Conservation (phyloP, 37 sponge, comb jelly and placozoan species). For the Geodia barretti region DNA sequence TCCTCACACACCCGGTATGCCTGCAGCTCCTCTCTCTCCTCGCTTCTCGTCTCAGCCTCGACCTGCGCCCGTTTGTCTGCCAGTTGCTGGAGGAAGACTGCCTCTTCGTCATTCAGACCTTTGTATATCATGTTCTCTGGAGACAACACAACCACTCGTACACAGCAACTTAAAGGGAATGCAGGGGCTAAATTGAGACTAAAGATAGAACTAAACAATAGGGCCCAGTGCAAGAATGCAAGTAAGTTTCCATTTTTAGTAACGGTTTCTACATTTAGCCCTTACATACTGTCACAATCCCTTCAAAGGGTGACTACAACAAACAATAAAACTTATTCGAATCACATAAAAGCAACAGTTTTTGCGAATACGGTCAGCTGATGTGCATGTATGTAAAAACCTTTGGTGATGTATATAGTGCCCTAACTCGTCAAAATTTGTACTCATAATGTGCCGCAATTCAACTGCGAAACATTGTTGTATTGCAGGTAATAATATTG, state of each 20-base stretch:
- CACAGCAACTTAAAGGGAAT: neutral
- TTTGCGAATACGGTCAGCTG: neutral
- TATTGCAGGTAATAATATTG: slow-evolving; percentile 1
- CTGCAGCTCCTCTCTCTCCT: slow-evolving; percentile 58
- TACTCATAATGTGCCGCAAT: neutral
- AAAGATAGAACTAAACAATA: no score
- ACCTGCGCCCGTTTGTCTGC: slow-evolving; percentile 48
- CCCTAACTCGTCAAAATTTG: neutral
- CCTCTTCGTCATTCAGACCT: slow-evolving; percentile 87
- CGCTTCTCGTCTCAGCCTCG: slow-evolving; percentile 11
- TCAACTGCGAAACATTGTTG: no score
- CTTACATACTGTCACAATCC: neutral
- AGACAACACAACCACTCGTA: neutral
- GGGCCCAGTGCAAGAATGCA: neutral
- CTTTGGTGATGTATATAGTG: slow-evolving; percentile 1
- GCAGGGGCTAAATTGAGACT: neutral
- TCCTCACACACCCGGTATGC: slow-evolving; percentile 59
- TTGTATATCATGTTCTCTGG: slow-evolving; percentile 93
- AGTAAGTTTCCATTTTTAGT: no score
- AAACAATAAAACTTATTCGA: neutral
- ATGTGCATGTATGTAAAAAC: neutral
- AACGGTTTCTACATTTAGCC: no score
- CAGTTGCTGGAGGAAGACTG: slow-evolving; percentile 63
- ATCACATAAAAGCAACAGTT: neutral
- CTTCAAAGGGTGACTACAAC: neutral